Evolutionary conservation across 2,888 invertebrate genomes (phyloP), one percentile per base, ranked within the genome.

Genomic region (Thecophora atra): DNA sequence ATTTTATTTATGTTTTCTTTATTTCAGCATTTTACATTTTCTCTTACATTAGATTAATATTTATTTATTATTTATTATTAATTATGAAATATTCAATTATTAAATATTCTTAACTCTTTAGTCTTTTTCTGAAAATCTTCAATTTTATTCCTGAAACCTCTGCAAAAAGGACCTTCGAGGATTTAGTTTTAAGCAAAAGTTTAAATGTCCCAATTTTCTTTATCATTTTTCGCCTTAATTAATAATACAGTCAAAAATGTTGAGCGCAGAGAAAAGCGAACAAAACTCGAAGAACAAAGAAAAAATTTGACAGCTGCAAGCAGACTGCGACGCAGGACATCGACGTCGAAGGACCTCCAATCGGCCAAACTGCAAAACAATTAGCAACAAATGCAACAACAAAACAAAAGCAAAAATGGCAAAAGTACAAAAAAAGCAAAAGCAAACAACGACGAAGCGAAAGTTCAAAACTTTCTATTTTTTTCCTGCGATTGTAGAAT

Each of bases 311-410:
- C 64, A 64, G 64, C 64, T 64, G 47, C 7, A 8, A 24, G 64
- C 28, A 63, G 64, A 58, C 24, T 26, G 2, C 15, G 21, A 26
- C n/a, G n/a, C 3, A 58, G 44, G 42, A 58, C 44, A 17, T 28
- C 24, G 56, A 44, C 47, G 30, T 47, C 60, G 62, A 62, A 69
- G 69, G 60, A 69, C 47, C 60, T 69, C 60, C 60, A 60, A 60
- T n/a, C n/a, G n/a, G 47, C 47, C 21, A 52, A 51, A 66, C 52
- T 66, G 67, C 67, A 60, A 69, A n/a, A 69, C 69, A 69, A 60
- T 69, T 69, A 69, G 47, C 28, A 62, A 69, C n/a, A 51, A 60
- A 28, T 17, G 19, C 19, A 30, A 30, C 17, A 54, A 42, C 19
- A 47, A 26, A 44, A 64, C 13, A 21, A 44, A 1, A 64, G 47